Conservation (phyloP, 2,888 invertebrate species). For the Hymenopus coronatus region DNA sequence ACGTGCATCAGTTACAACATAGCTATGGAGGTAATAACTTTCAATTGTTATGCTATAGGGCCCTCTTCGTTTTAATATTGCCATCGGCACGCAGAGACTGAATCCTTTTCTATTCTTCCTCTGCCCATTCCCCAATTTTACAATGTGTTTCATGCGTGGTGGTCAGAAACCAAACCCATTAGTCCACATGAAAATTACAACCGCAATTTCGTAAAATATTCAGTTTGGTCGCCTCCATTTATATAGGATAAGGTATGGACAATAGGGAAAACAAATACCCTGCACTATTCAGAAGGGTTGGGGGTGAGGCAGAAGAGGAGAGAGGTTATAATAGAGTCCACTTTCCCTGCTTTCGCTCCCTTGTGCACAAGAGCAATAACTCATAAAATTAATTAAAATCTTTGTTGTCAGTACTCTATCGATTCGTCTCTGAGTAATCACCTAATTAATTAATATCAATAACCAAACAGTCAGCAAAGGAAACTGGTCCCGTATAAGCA, state of each 20-base stretch:
- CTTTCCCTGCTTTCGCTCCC: neutral
- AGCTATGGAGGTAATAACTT: no score
- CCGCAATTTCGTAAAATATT: conserved; percentile 22
- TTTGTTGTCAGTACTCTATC: neutral
- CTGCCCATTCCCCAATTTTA: neutral
- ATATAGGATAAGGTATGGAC: neutral
- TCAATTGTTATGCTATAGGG: neutral
- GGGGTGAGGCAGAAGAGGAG: neutral
- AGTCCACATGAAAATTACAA: conserved; percentile 24
- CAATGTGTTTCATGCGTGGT: neutral
- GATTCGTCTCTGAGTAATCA: neutral
- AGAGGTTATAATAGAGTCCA: neutral
- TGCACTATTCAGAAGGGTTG: neutral
- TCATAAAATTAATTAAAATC: neutral
- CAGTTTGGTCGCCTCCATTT: neutral
- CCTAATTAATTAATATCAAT: neutral
- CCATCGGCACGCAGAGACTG: neutral
- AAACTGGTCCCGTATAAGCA: neutral
- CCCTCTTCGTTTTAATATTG: conserved; percentile 2
- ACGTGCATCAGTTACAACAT: no score
- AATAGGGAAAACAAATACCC: conserved; percentile 3
- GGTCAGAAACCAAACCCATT: conserved; percentile 25
- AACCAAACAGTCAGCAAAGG: neutral
- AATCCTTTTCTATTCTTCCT: neutral
- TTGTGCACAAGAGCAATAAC: neutral